Evolutionary conservation across 2,113 vertebrate species (phyloP).

Genomic region (Arenaria interpres): DNA sequence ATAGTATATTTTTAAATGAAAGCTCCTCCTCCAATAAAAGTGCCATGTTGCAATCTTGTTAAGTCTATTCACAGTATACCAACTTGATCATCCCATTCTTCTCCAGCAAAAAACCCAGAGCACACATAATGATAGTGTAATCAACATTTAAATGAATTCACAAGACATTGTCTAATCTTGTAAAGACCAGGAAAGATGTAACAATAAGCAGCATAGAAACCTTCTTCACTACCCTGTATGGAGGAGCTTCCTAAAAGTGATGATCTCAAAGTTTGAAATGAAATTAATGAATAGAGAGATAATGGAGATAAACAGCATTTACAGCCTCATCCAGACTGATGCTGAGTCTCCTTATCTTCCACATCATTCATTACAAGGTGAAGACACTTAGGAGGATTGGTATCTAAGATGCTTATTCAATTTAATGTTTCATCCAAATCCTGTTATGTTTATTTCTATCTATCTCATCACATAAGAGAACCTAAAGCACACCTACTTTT

Average conservation of each 20-base stretch:
- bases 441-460: background rate
- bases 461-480: background rate
- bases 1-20: constrained; percentile 59
- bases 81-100: constrained; percentile 72
- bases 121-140: constrained; percentile 44
- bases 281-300: constrained; percentile 26
- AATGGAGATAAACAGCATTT: background rate
- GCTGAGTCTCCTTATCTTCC: background rate
- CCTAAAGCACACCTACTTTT: background rate
- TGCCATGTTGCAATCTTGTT: constrained; percentile 56
- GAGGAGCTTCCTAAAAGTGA: background rate
- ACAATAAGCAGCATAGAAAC: background rate
- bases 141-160: constrained; percentile 55
- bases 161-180: constrained; percentile 31
- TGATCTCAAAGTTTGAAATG: background rate
- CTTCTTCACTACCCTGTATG: background rate
- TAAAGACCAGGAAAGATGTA: constrained; percentile 13
- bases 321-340: background rate
- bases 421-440: background rate
- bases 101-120: constrained; percentile 22
- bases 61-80: constrained; percentile 63
- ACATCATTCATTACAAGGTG: background rate
- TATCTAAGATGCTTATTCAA: background rate
- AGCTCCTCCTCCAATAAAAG: constrained; percentile 61
- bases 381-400: background rate